Evolutionary conservation across 2,113 vertebrate genomes (phyloP), one percentile per base, ranked within the genome.

Genomic region (Mesoclemmys tuberculata): DNA sequence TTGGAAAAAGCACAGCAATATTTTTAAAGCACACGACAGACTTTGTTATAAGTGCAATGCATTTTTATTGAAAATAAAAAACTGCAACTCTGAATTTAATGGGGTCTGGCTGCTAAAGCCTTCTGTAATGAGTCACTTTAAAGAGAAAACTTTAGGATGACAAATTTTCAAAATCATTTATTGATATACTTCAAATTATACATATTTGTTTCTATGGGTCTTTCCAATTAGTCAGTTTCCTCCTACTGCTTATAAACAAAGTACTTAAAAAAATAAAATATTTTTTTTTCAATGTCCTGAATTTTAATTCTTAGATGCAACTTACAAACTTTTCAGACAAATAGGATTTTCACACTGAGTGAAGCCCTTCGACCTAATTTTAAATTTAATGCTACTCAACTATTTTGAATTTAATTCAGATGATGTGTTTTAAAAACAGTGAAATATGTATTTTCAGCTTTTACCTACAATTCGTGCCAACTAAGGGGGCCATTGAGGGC

Each of bases 111-210:
- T 1, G 29, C 18, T 64, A 64, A 10, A 31, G 31, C 8, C 31
- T 64, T 31, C 27, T 0, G 0, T 19, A 68, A 16, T 29, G 12
- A 9, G 26, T 13, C 26, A 83, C 2, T 11, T 10, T 82, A 81
- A 93, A 93, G 49, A 86, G 2, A 84, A 22, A 56, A 0, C 0
- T 55, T 88, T 80, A 80, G 77, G 6, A 51, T n/a, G 1, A 38
- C 13, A 90, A 92, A 84, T 84, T 31, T 16, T 48, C 26, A 85
- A 64, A 64, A 35, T 6, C 14, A 18, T 64, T 35, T 64, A 31
- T 35, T 64, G 31, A 64, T 64, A 18, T 31, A 35, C 61, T 64
- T 35, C 13, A 64, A n/a, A 68, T 68, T 38, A 38, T 38, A 68
- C 35, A 68, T 68, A 16, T 10, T 68, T 44, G 5, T 51, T 87